Evolutionary conservation across 2,113 vertebrate genomes (phyloP).

Genomic region (Dolichotis patagonum): DNA sequence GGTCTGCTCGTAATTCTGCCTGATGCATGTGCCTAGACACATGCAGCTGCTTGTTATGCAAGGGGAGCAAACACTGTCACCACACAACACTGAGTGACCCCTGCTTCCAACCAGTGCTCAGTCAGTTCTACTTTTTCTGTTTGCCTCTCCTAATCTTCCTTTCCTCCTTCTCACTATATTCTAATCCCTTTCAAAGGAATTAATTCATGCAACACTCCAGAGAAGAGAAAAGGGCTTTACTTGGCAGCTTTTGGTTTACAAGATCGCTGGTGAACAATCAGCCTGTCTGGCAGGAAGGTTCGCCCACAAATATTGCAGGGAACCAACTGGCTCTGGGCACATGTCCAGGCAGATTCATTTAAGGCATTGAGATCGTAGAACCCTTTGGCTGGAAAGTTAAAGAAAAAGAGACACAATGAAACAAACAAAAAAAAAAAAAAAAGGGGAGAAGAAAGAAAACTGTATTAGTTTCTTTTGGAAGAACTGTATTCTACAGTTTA

Average conservation of each 20-base stretch:
- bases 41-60: background rate
- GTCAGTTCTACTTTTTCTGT: background rate
- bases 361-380: conserved; percentile 89
- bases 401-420: background rate
- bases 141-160: background rate
- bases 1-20: background rate
- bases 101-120: no score
- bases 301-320: conserved; percentile 88
- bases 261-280: conserved; percentile 88
- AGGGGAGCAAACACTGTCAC: no score
- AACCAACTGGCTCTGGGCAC: conserved; percentile 88
- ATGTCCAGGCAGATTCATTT: conserved; percentile 89
- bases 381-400: conserved; percentile 88
- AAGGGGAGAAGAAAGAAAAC: conserved; percentile 70
- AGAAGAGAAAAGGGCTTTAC: conserved; percentile 73
- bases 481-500: conserved; percentile 81
- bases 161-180: background rate
- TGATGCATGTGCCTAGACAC: background rate
- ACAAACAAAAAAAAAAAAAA: conserved; percentile 2
- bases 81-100: background rate
- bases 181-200: background rate
- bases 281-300: conserved; percentile 90
- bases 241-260: conserved; percentile 86
- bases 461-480: conserved; percentile 86
- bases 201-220: conserved; percentile 65